phyloP scores from a whole-genome alignment of 2,888 invertebrate genomes.

The Oasisia sp. region DNA sequence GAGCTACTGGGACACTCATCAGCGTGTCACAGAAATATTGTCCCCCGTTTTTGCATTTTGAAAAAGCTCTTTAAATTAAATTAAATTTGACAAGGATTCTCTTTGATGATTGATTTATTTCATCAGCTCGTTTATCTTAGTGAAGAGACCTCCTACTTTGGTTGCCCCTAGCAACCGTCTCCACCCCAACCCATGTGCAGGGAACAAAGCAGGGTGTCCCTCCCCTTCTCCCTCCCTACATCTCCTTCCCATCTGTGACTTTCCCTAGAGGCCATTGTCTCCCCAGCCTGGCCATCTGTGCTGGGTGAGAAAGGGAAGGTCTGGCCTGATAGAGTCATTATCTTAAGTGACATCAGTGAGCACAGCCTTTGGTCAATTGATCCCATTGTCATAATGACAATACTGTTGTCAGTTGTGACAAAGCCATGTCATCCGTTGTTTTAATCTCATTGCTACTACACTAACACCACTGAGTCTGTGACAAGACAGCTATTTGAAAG shows the following conservation, averaged over 20 bases:
- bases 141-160: neutral
- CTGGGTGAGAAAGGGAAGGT: neutral
- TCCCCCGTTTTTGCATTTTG: too few relatives aligned
- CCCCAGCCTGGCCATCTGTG: neutral
- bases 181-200: neutral
- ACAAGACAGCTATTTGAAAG: neutral
- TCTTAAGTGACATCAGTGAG: neutral
- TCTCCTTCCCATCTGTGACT: slow-evolving; percentile 14
- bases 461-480: neutral
- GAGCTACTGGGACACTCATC: too few relatives aligned
- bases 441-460: slow-evolving; percentile 5
- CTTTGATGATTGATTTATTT: too few relatives aligned
- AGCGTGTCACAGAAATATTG: too few relatives aligned
- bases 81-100: too few relatives aligned
- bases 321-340: neutral
- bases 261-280: neutral
- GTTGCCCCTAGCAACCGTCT: neutral
- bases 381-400: neutral
- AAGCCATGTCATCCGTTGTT: neutral
- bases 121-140: neutral
- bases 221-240: neutral
- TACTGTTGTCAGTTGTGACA: neutral
- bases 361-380: neutral
- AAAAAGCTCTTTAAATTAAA: too few relatives aligned
- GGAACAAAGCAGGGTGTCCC: neutral